Evolutionary conservation across 92 coral and sea anemone species (phyloP).

Genomic region (Galaxea fascicularis): DNA sequence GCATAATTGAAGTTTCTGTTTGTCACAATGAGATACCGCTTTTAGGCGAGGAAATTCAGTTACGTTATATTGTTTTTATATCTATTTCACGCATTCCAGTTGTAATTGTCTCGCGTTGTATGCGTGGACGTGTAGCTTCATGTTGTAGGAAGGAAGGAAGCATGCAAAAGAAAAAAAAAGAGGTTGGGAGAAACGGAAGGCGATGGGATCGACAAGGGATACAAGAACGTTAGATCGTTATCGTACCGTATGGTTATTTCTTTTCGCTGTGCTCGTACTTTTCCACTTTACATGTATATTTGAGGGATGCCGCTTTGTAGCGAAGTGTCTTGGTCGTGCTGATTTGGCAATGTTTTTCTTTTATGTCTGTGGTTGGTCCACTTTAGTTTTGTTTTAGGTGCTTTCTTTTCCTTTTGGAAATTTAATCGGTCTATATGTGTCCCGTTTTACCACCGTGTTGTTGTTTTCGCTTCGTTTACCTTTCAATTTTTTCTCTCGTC

Average conservation of each 20-base stretch:
- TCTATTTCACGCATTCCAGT: not conserved
- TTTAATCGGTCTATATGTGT: slow-evolving; percentile 4
- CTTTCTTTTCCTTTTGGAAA: not conserved
- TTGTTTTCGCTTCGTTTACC: not conserved
- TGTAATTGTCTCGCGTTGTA: slow-evolving; percentile 4
- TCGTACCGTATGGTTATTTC: slow-evolving; percentile 4
- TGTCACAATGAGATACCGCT: slow-evolving; percentile 7
- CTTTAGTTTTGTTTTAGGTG: too few relatives aligned
- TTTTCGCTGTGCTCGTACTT: slow-evolving; percentile 2
- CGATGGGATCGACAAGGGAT: not conserved
- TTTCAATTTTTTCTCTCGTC: too few relatives aligned
- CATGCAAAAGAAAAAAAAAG: not conserved
- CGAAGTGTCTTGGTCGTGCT: slow-evolving; percentile 14
- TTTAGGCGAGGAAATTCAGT: not conserved
- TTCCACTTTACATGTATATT: too few relatives aligned
- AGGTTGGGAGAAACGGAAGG: slow-evolving; percentile 5
- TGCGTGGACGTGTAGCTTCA: slow-evolving; percentile 12
- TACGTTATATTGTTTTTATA: too few relatives aligned
- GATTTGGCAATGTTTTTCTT: not conserved
- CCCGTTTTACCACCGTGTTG: not conserved
- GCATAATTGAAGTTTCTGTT: slow-evolving; percentile 2
- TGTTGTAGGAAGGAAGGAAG: slow-evolving; percentile 15
- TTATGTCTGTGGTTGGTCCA: too few relatives aligned
- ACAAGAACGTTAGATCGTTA: not conserved
- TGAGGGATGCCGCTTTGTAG: slow-evolving; percentile 15